phyloP scores from a whole-genome alignment of 2,113 vertebrate species.

The Pseudopipra pipra region DNA sequence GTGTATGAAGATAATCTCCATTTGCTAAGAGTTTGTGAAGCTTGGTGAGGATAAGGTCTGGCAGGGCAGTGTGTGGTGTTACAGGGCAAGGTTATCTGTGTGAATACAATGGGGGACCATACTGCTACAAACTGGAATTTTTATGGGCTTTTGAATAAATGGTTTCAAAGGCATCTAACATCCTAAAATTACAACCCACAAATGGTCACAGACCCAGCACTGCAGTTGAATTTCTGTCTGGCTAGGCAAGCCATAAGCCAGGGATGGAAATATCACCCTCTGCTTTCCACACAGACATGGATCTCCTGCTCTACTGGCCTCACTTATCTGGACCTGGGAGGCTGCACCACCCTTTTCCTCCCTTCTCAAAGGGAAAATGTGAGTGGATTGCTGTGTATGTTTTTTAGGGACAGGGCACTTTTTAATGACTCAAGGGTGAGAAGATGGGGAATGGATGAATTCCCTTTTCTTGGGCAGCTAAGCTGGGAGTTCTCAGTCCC shows the following conservation, averaged over 20 bases:
- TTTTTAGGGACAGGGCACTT: background rate
- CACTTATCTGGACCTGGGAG: no score
- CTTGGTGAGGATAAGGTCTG: background rate
- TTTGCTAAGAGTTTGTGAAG: background rate
- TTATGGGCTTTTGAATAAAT: background rate
- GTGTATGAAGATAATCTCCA: background rate
- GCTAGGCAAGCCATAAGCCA: background rate
- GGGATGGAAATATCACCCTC: background rate
- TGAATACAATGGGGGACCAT: background rate
- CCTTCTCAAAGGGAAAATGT: background rate
- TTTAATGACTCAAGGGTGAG: background rate
- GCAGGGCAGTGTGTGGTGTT: background rate
- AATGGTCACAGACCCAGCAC: background rate
- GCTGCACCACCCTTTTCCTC: background rate
- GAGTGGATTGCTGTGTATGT: background rate
- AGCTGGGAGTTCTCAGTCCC: background rate
- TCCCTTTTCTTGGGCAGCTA: background rate
- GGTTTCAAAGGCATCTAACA: background rate
- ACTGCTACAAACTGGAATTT: background rate
- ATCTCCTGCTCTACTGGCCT: background rate
- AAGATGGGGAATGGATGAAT: background rate
- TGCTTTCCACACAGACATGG: background rate
- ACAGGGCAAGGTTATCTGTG: background rate
- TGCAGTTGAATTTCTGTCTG: background rate
- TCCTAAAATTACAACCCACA: background rate